Evolutionary conservation across 2,113 vertebrate genomes (phyloP).

Genomic region (Octodon degus): DNA sequence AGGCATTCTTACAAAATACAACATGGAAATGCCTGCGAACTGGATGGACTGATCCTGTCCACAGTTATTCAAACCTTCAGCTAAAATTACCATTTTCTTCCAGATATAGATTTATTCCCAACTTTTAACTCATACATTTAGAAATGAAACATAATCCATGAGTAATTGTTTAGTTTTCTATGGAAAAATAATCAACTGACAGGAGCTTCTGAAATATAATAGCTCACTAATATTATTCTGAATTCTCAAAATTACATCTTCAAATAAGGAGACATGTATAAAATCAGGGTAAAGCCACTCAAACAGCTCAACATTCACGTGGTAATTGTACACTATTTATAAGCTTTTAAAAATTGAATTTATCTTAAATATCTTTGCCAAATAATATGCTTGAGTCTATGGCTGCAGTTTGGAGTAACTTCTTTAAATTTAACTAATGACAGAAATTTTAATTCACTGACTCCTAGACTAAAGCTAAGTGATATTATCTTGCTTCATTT

Average conservation of each 20-base stretch:
- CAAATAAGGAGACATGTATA: neutral
- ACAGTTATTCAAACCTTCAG: neutral
- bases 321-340: neutral
- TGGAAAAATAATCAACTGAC: neutral
- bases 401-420: neutral
- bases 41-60: rapidly evolving
- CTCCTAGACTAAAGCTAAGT: neutral
- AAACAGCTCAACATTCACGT: neutral
- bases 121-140: neutral
- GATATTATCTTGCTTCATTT: neutral
- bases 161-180: neutral
- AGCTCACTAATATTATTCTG: neutral
- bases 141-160: neutral
- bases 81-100: neutral
- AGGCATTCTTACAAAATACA: neutral
- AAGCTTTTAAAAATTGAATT: neutral
- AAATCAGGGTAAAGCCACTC: neutral
- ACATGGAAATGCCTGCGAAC: neutral
- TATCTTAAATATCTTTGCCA: neutral
- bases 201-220: neutral
- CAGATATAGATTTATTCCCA: neutral
- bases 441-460: neutral
- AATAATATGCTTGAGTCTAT: neutral
- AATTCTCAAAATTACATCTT: neutral
- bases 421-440: neutral